phyloP scores from a whole-genome alignment of 92 coral and sea anemone species.

The Paragorgia papillata region DNA sequence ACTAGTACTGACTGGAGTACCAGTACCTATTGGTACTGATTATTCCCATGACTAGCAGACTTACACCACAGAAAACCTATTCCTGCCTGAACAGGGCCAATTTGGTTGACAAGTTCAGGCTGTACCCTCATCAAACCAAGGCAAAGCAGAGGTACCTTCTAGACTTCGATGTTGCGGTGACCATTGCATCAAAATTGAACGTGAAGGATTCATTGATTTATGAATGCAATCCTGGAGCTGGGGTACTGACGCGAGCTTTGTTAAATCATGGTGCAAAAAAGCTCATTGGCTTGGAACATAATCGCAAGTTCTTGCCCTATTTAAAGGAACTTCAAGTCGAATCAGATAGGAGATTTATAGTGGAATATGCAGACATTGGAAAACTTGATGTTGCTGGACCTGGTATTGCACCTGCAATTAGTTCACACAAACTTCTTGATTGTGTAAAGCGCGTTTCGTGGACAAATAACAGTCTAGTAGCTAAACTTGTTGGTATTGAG shows the following conservation, averaged over 20 bases:
- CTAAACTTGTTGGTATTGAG: conserved; percentile 89
- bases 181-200: conserved; percentile 64
- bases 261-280: conserved; percentile 80
- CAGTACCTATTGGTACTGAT: too few species aligned
- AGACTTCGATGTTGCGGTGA: conserved; percentile 67
- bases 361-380: conserved; percentile 80
- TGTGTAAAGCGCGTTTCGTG: conserved; percentile 61
- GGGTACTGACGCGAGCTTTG: conserved; percentile 73
- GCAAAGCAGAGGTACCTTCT: conserved; percentile 77
- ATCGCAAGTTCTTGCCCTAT: conserved; percentile 67
- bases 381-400: conserved; percentile 85
- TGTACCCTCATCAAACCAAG: conserved; percentile 46
- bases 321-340: conserved; percentile 63
- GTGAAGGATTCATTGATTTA: conserved; percentile 59
- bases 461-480: conserved; percentile 66
- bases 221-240: conserved; percentile 89
- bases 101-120: conserved; percentile 33
- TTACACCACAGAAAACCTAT: conserved; percentile 8
- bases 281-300: conserved; percentile 88
- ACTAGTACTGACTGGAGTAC: too few species aligned
- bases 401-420: conserved; percentile 75
- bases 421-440: conserved; percentile 73
- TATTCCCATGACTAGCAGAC: conserved; percentile 32
- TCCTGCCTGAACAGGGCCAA: conserved; percentile 7
- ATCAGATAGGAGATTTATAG: conserved; percentile 46